These are phyloP conservation scores for Ascidia mentula DNA, from an alignment of 23 tunicate genomes.

Conservation along the genomic window DNA sequence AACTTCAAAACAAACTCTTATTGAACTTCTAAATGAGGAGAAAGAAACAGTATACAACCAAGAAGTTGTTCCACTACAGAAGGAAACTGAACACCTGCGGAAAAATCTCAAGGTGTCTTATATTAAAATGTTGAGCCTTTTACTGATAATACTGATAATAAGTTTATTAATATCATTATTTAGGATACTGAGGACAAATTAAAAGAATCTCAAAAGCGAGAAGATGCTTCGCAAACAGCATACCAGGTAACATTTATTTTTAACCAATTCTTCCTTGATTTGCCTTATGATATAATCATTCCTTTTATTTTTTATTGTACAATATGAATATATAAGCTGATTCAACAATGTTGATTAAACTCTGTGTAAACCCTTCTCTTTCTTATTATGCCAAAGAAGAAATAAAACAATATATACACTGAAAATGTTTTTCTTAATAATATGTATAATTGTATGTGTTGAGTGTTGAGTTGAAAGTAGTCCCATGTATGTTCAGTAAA, in stretches of 20 bases:
- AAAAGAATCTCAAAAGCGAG: background rate
- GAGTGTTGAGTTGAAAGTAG: no score
- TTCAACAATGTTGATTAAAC: no score
- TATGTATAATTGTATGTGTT: no score
- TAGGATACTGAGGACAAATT: constrained; percentile 32
- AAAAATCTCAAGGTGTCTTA: constrained; percentile 20
- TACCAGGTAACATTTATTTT: constrained; percentile 29
- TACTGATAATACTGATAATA: background rate
- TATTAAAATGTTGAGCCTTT: background rate
- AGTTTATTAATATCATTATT: background rate
- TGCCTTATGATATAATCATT: no score
- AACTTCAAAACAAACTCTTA: constrained; percentile 52
- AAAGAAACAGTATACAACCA: constrained; percentile 22
- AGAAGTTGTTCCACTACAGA: constrained; percentile 25
- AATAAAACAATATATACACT: no score
- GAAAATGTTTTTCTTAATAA: no score
- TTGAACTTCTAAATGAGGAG: constrained; percentile 67
- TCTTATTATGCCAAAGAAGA: no score
- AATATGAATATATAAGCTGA: no score
- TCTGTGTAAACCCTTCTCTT: no score
- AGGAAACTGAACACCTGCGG: constrained; percentile 16
- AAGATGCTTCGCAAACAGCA: constrained; percentile 17
- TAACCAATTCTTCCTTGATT: no score
- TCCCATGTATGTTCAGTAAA: no score
- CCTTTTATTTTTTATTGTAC: no score